These are phyloP conservation scores for Polyploca ridens DNA, from an alignment of 2,888 invertebrate genomes.

Conservation along the genomic window DNA sequence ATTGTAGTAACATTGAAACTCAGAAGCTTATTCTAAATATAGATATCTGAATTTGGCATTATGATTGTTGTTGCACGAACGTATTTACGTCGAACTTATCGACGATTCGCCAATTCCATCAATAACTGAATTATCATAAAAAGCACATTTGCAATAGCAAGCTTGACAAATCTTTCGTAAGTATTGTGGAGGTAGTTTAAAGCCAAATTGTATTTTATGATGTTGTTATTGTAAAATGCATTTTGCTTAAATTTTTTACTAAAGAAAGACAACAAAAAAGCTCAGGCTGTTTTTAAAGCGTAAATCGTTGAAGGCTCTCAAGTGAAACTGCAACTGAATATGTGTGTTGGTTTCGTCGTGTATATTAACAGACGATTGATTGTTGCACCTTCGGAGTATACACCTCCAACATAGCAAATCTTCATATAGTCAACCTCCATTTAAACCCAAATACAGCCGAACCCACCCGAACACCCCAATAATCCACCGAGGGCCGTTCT, in stretches of 20 bases:
- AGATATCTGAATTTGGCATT: not conserved
- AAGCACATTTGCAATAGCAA: not conserved
- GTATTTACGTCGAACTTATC: not conserved
- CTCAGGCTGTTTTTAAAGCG: not conserved
- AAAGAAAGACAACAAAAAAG: not conserved
- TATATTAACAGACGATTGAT: constrained; percentile 39
- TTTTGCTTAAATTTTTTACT: constrained; percentile 2
- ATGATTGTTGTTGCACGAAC: not conserved
- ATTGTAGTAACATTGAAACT: constrained; percentile 29
- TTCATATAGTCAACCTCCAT: constrained; percentile 68
- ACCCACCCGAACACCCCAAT: constrained; percentile 71
- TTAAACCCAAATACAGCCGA: constrained; percentile 76
- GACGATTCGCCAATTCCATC: not conserved
- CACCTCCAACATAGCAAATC: constrained; percentile 44
- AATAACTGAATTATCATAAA: not conserved
- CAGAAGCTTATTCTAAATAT: not conserved
- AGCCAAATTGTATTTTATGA: not conserved
- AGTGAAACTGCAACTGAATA: not conserved
- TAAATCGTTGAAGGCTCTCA: not conserved
- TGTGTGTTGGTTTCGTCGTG: constrained; percentile 12
- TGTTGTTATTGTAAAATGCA: constrained; percentile 22
- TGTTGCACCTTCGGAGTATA: constrained; percentile 33
- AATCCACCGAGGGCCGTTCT: constrained; percentile 80
- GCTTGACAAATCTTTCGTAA: not conserved
- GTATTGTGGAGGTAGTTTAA: not conserved